Conservation (phyloP, 2,113 vertebrate genomes). For the Struthidea cinerea region DNA sequence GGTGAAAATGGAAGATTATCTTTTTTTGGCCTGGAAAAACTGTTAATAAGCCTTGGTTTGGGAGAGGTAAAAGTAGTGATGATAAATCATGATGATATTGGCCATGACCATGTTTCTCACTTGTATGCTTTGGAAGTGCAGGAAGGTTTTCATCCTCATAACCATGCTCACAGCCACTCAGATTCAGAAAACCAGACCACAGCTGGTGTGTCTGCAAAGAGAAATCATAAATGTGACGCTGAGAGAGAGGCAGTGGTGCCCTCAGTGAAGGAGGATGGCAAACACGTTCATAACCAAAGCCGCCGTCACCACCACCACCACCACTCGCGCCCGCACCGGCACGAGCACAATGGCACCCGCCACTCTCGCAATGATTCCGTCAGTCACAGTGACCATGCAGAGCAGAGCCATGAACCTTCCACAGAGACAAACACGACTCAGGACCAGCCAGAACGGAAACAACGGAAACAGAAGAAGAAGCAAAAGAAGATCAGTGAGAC, state of each 20-base stretch:
- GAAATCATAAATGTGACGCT: constrained; percentile 57
- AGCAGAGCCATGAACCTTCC: constrained; percentile 64
- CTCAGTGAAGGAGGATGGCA: constrained; percentile 51
- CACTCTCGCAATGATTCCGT: constrained; percentile 61
- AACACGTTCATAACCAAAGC: constrained; percentile 26
- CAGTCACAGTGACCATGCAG: constrained; percentile 37
- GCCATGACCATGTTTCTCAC: constrained; percentile 93
- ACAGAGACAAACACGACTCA: constrained; percentile 73
- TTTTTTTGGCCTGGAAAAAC: constrained; percentile 88
- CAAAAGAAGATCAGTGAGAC: constrained; percentile 69
- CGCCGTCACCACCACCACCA: constrained; percentile 56
- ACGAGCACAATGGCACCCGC: constrained; percentile 60
- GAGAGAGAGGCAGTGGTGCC: constrained; percentile 49
- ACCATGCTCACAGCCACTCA: constrained; percentile 57
- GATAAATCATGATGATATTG: constrained; percentile 87
- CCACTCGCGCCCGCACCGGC: constrained; percentile 59
- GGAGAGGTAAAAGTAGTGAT: constrained; percentile 88
- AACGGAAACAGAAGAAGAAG: constrained; percentile 72
- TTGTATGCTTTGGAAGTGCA: constrained; percentile 87
- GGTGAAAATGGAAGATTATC: constrained; percentile 87
- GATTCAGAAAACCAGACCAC: constrained; percentile 70
- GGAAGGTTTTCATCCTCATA: constrained; percentile 79
- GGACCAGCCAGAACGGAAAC: constrained; percentile 66
- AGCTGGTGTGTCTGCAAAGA: constrained; percentile 33
- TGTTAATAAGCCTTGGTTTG: constrained; percentile 88